phyloP scores from a whole-genome alignment of 2,113 vertebrate genomes.

The Ceyx cyanopectus region DNA sequence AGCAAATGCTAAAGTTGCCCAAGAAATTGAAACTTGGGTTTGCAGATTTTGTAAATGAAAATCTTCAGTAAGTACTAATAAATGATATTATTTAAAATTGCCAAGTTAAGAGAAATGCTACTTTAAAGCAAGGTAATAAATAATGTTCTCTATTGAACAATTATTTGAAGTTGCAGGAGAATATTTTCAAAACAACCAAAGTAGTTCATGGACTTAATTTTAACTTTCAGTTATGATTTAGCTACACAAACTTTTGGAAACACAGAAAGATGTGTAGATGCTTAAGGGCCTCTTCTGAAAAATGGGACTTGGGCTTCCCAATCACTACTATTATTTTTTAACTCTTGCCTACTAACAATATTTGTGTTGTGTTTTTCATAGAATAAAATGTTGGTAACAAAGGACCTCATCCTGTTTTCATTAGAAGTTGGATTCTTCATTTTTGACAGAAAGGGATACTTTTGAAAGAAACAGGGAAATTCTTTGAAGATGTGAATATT shows the following conservation, averaged over 20 bases:
- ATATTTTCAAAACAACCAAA: neutral
- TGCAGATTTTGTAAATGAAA: neutral
- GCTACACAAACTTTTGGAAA: neutral
- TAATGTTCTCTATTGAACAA: neutral
- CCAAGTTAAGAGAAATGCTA: neutral
- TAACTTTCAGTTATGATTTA: neutral
- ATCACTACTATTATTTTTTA: neutral
- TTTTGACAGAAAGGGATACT: neutral
- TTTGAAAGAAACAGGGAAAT: neutral
- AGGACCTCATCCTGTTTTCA: neutral
- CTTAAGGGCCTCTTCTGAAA: neutral
- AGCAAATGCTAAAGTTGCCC: conserved; percentile 14
- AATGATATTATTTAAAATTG: neutral
- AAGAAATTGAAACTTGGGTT: conserved; percentile 24
- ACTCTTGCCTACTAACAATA: neutral
- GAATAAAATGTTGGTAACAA: neutral
- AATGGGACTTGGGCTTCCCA: neutral
- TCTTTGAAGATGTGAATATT: neutral
- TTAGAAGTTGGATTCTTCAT: neutral
- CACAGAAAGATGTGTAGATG: neutral
- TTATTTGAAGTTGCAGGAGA: neutral
- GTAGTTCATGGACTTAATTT: neutral
- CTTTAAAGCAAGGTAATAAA: conserved; percentile 1
- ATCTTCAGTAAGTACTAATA: neutral
- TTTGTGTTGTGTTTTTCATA: neutral